Conservation (phyloP, 2,888 invertebrate genomes). For the Megalurothrips usitatus region DNA sequence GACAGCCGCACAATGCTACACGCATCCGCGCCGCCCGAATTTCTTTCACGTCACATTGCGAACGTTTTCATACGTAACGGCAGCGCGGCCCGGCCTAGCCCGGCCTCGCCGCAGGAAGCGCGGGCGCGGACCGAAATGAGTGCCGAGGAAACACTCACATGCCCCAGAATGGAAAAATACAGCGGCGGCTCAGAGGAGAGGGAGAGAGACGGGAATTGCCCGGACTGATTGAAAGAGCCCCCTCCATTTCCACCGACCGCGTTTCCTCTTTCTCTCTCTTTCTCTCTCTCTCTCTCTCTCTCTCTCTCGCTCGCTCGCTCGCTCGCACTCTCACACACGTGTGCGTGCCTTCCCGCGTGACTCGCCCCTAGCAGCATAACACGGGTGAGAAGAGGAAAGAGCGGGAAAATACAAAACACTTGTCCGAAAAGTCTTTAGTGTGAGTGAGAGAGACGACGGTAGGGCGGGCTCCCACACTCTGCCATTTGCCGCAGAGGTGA, state of each 20-base stretch:
- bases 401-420: too few relatives aligned
- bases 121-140: too few relatives aligned
- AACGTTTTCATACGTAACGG: too few relatives aligned
- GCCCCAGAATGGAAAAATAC: not conserved
- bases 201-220: not conserved
- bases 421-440: too few relatives aligned
- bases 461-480: not conserved
- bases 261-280: conserved; percentile 3
- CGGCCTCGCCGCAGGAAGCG: too few relatives aligned
- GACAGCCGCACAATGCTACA: too few relatives aligned
- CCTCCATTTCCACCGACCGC: not conserved
- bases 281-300: conserved; percentile 18
- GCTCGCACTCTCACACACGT: not conserved
- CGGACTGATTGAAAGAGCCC: not conserved
- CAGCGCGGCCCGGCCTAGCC: too few relatives aligned
- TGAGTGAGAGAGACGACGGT: not conserved
- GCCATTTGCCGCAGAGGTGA: not conserved
- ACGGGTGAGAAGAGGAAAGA: not conserved
- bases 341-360: not conserved
- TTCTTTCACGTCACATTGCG: too few relatives aligned
- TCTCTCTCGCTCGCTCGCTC: not conserved
- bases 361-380: not conserved
- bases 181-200: not conserved
- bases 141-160: not conserved
- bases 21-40: too few relatives aligned